A percentile compares a stretch with the other conserved stretches of the same genome.
Conservation (phyloP, 2,888 invertebrate species). For the Baccha elongata region DNA sequence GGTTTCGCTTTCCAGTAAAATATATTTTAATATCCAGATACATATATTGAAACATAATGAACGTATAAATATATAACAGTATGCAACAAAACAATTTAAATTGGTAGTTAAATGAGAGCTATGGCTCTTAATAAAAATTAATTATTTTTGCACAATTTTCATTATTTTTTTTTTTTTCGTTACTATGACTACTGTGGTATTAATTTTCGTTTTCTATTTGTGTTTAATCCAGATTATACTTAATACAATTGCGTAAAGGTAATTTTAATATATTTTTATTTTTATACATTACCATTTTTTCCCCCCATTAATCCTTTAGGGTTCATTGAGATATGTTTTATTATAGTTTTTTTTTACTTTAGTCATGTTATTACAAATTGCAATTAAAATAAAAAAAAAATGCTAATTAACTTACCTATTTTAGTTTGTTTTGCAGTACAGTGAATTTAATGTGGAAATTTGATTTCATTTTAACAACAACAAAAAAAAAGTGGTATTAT, state of each 20-base stretch:
- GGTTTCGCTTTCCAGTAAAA: background rate
- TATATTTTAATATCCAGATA: too few relatives aligned
- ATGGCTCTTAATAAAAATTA: background rate
- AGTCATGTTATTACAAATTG: background rate
- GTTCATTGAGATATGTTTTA: background rate
- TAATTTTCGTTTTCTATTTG: background rate
- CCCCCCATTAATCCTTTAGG: background rate
- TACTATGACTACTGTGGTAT: background rate
- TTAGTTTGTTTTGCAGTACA: background rate
- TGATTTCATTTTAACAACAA: background rate
- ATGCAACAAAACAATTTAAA: background rate
- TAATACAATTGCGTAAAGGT: background rate
- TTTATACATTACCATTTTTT: background rate
- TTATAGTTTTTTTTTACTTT: background rate
- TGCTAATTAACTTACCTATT: background rate
- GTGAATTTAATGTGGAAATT: background rate
- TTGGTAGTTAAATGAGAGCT: background rate
- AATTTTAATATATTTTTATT: too few relatives aligned
- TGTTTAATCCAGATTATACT: background rate
- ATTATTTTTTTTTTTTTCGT: background rate
- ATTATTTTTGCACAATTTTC: background rate
- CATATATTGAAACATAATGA: too few relatives aligned
- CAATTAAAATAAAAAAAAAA: background rate
- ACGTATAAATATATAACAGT: too few relatives aligned
- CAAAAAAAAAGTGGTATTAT: background rate